Conservation (phyloP, 2,888 invertebrate genomes). For the Ryuthela nishihirai region DNA sequence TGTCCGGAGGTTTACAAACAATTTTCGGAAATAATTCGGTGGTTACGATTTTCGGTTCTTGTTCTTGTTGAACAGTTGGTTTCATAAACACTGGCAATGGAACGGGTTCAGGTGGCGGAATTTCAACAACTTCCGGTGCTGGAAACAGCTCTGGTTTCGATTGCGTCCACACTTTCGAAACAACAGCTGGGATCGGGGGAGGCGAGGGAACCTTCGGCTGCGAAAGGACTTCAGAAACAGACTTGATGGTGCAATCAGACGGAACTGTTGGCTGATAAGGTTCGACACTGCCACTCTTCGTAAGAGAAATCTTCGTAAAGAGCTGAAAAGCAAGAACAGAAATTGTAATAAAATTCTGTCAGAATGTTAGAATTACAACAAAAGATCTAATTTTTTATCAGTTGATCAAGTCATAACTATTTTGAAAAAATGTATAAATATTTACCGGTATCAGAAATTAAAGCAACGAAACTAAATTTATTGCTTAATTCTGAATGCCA, state of each 20-base stretch:
- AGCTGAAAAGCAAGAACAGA: slow-evolving; percentile 26
- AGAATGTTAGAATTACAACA: too few species aligned
- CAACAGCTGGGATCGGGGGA: slow-evolving; percentile 26
- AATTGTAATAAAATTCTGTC: too few species aligned
- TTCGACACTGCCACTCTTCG: slow-evolving; percentile 1
- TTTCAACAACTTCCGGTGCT: slow-evolving; percentile 17
- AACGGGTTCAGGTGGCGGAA: slow-evolving; percentile 12
- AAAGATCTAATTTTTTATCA: too few species aligned
- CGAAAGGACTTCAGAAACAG: not conserved
- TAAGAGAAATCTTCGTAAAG: slow-evolving; percentile 22
- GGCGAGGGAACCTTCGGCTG: slow-evolving; percentile 27
- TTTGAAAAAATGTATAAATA: too few species aligned
- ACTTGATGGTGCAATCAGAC: not conserved
- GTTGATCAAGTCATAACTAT: too few species aligned
- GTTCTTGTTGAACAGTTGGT: not conserved
- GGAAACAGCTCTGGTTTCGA: slow-evolving; percentile 18
- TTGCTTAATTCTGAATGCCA: too few species aligned
- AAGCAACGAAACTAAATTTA: too few species aligned
- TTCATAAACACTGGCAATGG: slow-evolving; percentile 7
- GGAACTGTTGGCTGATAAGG: slow-evolving; percentile 3
- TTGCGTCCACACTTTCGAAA: slow-evolving; percentile 28
- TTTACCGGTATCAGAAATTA: too few species aligned
- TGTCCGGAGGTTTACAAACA: too few species aligned
- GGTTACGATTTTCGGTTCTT: too few species aligned
- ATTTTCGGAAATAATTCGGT: too few species aligned